These are phyloP conservation scores for Amiota communis DNA, from an alignment of 2,888 invertebrate species.

Conservation along the genomic window DNA sequence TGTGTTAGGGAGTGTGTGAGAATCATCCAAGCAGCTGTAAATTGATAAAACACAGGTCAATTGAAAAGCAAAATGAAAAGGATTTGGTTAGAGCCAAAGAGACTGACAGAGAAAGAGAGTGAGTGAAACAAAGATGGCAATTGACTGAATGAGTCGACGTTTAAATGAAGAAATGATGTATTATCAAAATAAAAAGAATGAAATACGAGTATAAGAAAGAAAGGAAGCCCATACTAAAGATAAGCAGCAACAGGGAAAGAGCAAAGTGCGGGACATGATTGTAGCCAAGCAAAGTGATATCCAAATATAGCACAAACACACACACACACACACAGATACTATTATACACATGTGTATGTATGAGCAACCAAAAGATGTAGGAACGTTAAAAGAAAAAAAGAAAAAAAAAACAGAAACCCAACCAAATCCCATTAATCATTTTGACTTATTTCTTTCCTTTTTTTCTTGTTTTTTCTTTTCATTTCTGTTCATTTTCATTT, in stretches of 20 bases:
- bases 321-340: slow-evolving; percentile 28
- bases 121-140: slow-evolving; percentile 3
- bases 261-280: not conserved
- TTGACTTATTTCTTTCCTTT: slow-evolving; percentile 71
- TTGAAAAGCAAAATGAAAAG: no score
- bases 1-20: not conserved
- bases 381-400: slow-evolving; percentile 40
- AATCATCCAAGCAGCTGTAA: no score
- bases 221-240: not conserved
- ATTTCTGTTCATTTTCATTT: slow-evolving; percentile 19
- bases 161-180: slow-evolving; percentile 19
- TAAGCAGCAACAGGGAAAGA: not conserved
- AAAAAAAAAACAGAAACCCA: slow-evolving; percentile 46
- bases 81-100: not conserved
- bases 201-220: not conserved
- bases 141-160: not conserved
- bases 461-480: no score
- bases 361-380: slow-evolving; percentile 32
- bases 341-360: slow-evolving; percentile 22
- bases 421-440: slow-evolving; percentile 68
- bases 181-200: not conserved
- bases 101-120: not conserved
- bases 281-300: slow-evolving; percentile 2
- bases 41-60: no score
- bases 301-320: slow-evolving; percentile 30